Evolutionary conservation across 2,797 vertebrate genomes (phyloP), one percentile per base, ranked within the genome.

Genomic region (Leontocebus nigricollis): DNA sequence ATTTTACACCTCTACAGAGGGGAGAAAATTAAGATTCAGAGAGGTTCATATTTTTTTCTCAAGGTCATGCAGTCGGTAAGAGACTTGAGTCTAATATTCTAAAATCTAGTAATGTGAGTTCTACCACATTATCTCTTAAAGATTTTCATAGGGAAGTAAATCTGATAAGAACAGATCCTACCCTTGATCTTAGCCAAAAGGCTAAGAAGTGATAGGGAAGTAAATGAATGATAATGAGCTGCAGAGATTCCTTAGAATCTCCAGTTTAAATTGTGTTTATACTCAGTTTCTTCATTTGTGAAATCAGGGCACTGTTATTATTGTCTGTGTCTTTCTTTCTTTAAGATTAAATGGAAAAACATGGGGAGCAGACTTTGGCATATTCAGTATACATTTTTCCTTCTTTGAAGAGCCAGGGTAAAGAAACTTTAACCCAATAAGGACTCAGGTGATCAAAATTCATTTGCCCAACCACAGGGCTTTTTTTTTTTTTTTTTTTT

Each of bases 361-460:
- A 33, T 26, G 30, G 8, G 20, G 26, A 67, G 85, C 46, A n/a
- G 46, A 33, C 44, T 15, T 24, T 86, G 15, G 41, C 33, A 79
- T 26, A 48, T 22, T 92, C 27, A 26, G 17, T 50, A 55, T 59
- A 86, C 44, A 17, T 9, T 88, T 85, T 15, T 36, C 33, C 50
- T 83, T 93, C 36, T 61, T 17, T 59, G 36, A 94, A 88, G 19
- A 67, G 27, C 52, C 27, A 94, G 8, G 3, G 11, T 80, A 90
- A 95, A 75, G 44, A 82, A 94, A 87, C 91, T 73, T 26, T 72
- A 95, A 67, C 36, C 20, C 94, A 84, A 95, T 84, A 94, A 95
- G 59, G 48, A 55, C 20, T 86, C 36, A 46, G 36, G 67, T 67
- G 36, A 94, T 90, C 61, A 88, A 82, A 81, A 75, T 7, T 88